These are phyloP conservation scores for Pseudeuparius sepicola DNA, from an alignment of 2,888 invertebrate species.

Conservation along the genomic window DNA sequence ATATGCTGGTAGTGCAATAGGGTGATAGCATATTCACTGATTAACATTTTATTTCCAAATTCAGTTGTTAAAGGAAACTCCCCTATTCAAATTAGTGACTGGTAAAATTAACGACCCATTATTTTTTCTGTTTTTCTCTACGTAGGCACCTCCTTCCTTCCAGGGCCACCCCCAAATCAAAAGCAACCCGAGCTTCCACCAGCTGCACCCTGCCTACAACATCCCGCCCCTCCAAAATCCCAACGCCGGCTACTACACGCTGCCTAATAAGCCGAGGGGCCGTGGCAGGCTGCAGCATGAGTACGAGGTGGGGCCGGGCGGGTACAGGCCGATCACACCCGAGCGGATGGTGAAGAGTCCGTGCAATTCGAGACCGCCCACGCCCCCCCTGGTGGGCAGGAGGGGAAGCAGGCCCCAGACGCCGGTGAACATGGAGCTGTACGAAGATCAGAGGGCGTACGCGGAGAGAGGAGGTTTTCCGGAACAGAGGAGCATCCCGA, in stretches of 20 bases:
- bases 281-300: constrained; percentile 54
- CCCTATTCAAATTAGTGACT: too few species aligned
- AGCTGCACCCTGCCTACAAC: constrained; percentile 20
- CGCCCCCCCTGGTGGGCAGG: constrained; percentile 27
- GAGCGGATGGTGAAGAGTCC: constrained; percentile 39
- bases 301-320: constrained; percentile 30
- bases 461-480: constrained; percentile 9
- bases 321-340: constrained; percentile 38
- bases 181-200: constrained; percentile 21
- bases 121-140: too few species aligned
- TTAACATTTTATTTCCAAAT: too few species aligned
- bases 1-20: too few species aligned
- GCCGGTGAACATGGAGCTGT: background rate
- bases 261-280: constrained; percentile 44
- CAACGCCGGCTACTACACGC: constrained; percentile 50
- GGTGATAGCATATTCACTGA: too few species aligned
- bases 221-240: constrained; percentile 17
- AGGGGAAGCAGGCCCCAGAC: constrained; percentile 8
- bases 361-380: constrained; percentile 33
- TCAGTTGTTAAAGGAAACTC: too few species aligned
- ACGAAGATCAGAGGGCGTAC: too few species aligned
- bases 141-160: too few species aligned
- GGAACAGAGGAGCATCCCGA: too few species aligned
- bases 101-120: too few species aligned
- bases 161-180: too few species aligned